A percentile compares a stretch with the other conserved stretches of the same genome.
Conservation (phyloP, 2,113 vertebrate genomes). For the Serilophus lunatus region DNA sequence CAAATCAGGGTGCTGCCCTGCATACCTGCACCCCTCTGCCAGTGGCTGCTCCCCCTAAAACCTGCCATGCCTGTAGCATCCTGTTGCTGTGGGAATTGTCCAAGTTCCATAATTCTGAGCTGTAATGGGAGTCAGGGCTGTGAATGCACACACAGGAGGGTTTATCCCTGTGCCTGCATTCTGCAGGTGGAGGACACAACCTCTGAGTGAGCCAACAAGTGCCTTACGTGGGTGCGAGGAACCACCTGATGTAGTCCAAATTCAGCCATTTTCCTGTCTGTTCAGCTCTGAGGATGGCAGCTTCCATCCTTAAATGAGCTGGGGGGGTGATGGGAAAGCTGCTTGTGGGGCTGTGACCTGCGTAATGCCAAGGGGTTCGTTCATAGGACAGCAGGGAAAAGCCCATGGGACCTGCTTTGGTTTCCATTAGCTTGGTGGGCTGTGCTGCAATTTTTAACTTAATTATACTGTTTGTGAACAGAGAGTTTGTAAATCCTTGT, state of each 20-base stretch:
- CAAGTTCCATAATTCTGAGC: not conserved
- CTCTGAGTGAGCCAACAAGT: not conserved
- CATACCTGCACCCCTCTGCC: accelerated
- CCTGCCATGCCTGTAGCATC: not conserved
- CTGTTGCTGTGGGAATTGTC: not conserved
- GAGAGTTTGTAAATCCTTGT: not conserved
- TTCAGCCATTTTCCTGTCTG: not conserved
- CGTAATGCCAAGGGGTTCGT: accelerated
- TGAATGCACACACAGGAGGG: not conserved
- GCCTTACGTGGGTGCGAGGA: not conserved
- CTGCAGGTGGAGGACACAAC: not conserved
- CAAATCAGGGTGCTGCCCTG: not conserved
- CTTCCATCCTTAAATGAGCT: not conserved
- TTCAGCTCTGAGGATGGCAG: not conserved
- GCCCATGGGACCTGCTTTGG: not conserved
- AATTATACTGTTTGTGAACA: not conserved
- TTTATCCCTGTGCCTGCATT: not conserved
- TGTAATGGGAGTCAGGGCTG: not conserved
- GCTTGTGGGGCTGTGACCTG: not conserved
- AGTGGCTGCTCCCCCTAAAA: not conserved
- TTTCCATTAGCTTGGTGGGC: not conserved
- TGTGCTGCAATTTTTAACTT: not conserved
- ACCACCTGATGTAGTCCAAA: not conserved
- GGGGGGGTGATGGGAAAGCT: not conserved
- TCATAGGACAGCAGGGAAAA: not conserved